Percentiles rank a stretch among this genome's conserved stretches.
Evolutionary conservation across 2,888 invertebrate species (phyloP).

Genomic region (Gymnoscelis rufifasciata): DNA sequence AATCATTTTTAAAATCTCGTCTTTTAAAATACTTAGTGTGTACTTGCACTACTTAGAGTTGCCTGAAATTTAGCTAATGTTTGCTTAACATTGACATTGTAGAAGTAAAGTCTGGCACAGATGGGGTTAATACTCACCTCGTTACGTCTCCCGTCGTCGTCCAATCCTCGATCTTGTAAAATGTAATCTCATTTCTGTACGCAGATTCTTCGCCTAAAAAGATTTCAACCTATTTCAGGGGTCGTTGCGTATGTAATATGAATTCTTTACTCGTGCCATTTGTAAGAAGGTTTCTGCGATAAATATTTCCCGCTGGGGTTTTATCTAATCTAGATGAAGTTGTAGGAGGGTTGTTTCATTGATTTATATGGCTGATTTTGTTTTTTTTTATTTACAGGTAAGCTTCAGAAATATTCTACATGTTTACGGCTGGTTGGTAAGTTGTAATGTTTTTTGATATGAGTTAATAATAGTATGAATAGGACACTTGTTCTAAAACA

Average conservation of each 20-base stretch:
- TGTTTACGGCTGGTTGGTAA: slow-evolving; percentile 20
- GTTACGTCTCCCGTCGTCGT: slow-evolving; percentile 11
- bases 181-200: slow-evolving; percentile 22
- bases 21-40: too few relatives aligned
- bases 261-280: slow-evolving; percentile 18
- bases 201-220: slow-evolving; percentile 15
- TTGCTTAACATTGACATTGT: too few relatives aligned
- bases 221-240: slow-evolving; percentile 17
- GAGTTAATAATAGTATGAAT: too few relatives aligned
- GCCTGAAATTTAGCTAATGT: too few relatives aligned
- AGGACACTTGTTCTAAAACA: too few relatives aligned
- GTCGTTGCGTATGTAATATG: slow-evolving; percentile 16
- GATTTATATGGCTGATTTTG: background rate
- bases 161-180: slow-evolving; percentile 13
- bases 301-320: slow-evolving; percentile 16
- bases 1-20: too few relatives aligned
- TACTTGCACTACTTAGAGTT: too few relatives aligned
- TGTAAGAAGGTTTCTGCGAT: slow-evolving; percentile 12
- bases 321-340: slow-evolving; percentile 12
- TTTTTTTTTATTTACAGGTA: slow-evolving; percentile 26
- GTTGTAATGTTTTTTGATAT: slow-evolving; percentile 6
- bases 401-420: slow-evolving; percentile 2
- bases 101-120: too few relatives aligned
- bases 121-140: slow-evolving; percentile 16
- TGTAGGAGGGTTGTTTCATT: background rate